Percentiles rank a stretch among this genome's conserved stretches.
phyloP scores from a whole-genome alignment of 2,113 vertebrate species.

The Zapus hudsonius region DNA sequence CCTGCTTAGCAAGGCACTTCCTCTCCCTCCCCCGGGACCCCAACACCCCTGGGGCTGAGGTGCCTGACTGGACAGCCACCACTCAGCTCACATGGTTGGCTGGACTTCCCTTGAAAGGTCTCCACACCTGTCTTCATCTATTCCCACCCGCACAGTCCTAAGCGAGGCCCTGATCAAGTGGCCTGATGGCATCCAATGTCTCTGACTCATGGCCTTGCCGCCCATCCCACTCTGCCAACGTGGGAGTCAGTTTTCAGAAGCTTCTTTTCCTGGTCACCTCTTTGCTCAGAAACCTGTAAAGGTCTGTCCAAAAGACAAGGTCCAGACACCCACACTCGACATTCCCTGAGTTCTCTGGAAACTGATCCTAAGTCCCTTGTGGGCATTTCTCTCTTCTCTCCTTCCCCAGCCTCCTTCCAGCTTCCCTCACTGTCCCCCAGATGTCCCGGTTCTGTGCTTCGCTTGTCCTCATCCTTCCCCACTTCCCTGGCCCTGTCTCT shows the following conservation, averaged over 20 bases:
- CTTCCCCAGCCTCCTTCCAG: background rate
- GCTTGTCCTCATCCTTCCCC: background rate
- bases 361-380: background rate
- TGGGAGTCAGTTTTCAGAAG: background rate
- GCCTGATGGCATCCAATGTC: background rate
- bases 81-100: background rate
- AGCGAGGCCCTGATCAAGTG: rapidly evolving
- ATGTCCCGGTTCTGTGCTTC: background rate
- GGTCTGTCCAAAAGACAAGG: background rate
- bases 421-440: background rate
- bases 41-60: background rate
- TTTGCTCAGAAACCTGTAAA: background rate
- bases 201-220: background rate
- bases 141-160: background rate
- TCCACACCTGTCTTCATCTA: background rate
- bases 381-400: background rate
- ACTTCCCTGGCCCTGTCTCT: background rate
- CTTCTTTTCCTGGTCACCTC: background rate
- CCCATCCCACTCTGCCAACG: background rate
- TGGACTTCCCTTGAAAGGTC: background rate
- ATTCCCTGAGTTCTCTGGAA: background rate
- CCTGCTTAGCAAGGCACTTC: constrained; percentile 63
- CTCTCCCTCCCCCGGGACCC: constrained; percentile 33
- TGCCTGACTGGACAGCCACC: background rate
- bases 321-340: background rate